These are phyloP conservation scores for Xestoiulus laeticollis DNA, from an alignment of 2,888 invertebrate genomes.

Conservation along the genomic window DNA sequence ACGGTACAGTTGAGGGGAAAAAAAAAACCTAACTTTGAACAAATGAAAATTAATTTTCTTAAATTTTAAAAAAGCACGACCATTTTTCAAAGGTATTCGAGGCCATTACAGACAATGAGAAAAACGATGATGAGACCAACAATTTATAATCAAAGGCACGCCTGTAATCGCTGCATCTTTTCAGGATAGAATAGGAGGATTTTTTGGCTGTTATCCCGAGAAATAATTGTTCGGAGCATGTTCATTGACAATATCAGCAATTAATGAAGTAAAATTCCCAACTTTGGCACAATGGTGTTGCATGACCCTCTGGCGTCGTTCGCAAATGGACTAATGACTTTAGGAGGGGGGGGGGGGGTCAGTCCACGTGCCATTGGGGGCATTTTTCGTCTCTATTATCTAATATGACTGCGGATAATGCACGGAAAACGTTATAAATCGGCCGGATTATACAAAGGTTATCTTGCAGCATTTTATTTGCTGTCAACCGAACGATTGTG, in stretches of 20 bases:
- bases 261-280: conserved; percentile 29
- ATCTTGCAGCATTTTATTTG: conserved; percentile 42
- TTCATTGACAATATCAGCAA: conserved; percentile 25
- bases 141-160: not conserved
- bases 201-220: not conserved
- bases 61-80: not conserved
- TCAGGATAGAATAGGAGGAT: not conserved
- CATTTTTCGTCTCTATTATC: conserved; percentile 34
- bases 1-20: not conserved
- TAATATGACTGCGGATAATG: conserved; percentile 31
- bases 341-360: conserved; percentile 24
- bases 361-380: conserved; percentile 31
- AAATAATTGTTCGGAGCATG: conserved; percentile 1
- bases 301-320: conserved; percentile 4
- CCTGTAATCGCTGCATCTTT: not conserved
- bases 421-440: conserved; percentile 46
- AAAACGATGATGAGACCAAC: not conserved
- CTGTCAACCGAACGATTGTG: conserved; percentile 43
- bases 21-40: not conserved
- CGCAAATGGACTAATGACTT: conserved; percentile 10
- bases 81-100: not conserved
- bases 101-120: not conserved
- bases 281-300: not conserved
- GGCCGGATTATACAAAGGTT: conserved; percentile 46
- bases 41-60: conserved; percentile 18